These are phyloP conservation scores for Ganaspis sp. DNA, from an alignment of 1,140 invertebrate species.

Conservation along the genomic window DNA sequence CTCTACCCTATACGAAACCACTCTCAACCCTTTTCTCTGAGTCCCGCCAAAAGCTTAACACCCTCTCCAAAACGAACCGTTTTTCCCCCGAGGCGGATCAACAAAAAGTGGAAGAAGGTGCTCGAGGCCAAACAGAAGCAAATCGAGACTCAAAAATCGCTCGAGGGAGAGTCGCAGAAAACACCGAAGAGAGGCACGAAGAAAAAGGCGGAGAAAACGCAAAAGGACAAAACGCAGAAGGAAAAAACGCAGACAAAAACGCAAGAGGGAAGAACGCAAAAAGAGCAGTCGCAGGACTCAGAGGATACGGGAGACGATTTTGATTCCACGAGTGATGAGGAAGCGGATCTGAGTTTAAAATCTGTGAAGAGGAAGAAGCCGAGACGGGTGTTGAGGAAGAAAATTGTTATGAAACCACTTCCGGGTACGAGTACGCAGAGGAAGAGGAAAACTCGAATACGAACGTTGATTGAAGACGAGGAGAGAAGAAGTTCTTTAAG, in stretches of 20 bases:
- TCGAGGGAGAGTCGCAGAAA: not conserved
- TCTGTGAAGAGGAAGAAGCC: constrained; percentile 41
- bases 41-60: constrained; percentile 43
- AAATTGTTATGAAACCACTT: constrained; percentile 65
- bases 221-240: not conserved
- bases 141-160: not conserved
- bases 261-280: no score
- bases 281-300: no score
- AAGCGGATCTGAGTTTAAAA: constrained; percentile 31
- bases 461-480: not conserved
- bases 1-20: constrained; percentile 55
- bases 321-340: not conserved
- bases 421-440: constrained; percentile 50
- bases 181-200: no score
- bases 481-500: constrained; percentile 46
- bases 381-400: constrained; percentile 64
- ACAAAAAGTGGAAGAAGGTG: not conserved
- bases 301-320: no score
- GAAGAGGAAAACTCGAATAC: constrained; percentile 39
- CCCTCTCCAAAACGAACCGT: not conserved
- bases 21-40: constrained; percentile 61
- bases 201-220: no score
- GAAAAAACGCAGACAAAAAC: no score
- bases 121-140: constrained; percentile 17
- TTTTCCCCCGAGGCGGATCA: not conserved